Base-by-base conservation (phyloP, 2,888 invertebrate genomes). In the Ptychoptera contaminata region DNA sequence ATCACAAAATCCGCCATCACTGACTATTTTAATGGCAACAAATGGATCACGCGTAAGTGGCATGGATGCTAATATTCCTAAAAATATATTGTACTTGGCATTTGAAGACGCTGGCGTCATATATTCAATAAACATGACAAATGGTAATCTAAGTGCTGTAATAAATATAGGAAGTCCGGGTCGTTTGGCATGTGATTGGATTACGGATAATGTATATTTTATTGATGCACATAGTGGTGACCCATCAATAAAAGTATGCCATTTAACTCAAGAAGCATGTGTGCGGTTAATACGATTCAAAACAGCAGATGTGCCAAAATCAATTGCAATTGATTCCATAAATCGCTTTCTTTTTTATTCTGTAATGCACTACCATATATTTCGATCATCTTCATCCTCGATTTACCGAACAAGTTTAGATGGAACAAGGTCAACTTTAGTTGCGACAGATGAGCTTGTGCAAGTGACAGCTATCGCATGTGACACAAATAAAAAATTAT, bases 121-220 rank as follows among this genome's bases (percentile, higher is more conserved):
- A 6, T 68, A 67, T 42, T 61, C 65, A 44, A 50, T 63, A 12
- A 55, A 67, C 42, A 45, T 69, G 15, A 54, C 60, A 31, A 63
- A 63, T 8, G 60, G 58, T 1, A 59, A 60, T 4, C 54, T 63
- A 2, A 56, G 55, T 0, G 58, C 56, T 41, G 55, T 73, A 8
- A 55, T 59, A 3, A 60, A 65, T 12, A 58, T 73, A 11, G 72
- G 71, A 0, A 60, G 59, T 46, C 73, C 75, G 0, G 60, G 61
- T 37, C 65, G 76, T 61, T 56, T 86, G 35, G 71, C 79, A 0
- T 69, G 82, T 2, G 86, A 87, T 54, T 86, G 85, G 85, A 61
- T 77, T 16, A 77, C 81, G 0, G 71, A 73, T 10, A 82, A 82
- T 55, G 67, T 82, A 0, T 86, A 84, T 59, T 77, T 76, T 51